Conservation (phyloP, 2,888 invertebrate species). For the Aleiodes leptofemur region DNA sequence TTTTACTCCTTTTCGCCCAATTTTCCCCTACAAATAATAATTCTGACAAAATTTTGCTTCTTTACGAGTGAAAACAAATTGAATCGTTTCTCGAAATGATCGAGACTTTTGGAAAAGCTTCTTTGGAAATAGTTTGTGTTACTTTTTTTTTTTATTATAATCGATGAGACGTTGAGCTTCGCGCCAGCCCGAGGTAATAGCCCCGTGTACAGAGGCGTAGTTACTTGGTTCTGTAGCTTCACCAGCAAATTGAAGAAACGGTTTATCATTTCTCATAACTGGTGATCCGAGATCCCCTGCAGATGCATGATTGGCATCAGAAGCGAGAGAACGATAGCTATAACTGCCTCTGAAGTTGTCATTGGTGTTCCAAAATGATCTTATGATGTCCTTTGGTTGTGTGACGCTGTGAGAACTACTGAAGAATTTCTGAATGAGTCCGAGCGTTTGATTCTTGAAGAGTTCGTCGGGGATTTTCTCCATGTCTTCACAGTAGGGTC, state of each 20-base stretch:
- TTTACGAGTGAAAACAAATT: no score
- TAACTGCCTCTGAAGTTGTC: conserved; percentile 85
- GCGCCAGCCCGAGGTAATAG: conserved; percentile 82
- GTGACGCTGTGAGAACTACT: conserved; percentile 76
- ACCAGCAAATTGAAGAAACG: conserved; percentile 80
- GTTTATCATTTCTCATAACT: conserved; percentile 68
- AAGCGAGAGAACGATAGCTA: conserved; percentile 78
- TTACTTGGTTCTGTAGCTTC: conserved; percentile 80
- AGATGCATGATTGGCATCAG: conserved; percentile 75
- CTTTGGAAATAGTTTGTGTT: no score
- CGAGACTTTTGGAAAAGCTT: no score
- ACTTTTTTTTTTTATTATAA: conserved; percentile 24
- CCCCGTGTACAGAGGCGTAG: conserved; percentile 83
- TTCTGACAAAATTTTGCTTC: no score
- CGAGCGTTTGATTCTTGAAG: conserved; percentile 75
- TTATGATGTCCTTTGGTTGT: conserved; percentile 74
- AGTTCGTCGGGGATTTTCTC: conserved; percentile 78
- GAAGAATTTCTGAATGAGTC: conserved; percentile 77
- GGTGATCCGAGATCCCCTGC: conserved; percentile 78
- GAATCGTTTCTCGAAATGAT: no score
- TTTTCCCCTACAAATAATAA: no score
- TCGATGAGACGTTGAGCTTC: conserved; percentile 81
- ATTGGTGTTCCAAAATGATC: conserved; percentile 82
- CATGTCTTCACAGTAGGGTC: conserved; percentile 79
- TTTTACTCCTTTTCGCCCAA: no score